Evolutionary conservation across 2,888 invertebrate genomes (phyloP), one percentile per base, ranked within the genome.

Genomic region (Ctenicera cuprea): DNA sequence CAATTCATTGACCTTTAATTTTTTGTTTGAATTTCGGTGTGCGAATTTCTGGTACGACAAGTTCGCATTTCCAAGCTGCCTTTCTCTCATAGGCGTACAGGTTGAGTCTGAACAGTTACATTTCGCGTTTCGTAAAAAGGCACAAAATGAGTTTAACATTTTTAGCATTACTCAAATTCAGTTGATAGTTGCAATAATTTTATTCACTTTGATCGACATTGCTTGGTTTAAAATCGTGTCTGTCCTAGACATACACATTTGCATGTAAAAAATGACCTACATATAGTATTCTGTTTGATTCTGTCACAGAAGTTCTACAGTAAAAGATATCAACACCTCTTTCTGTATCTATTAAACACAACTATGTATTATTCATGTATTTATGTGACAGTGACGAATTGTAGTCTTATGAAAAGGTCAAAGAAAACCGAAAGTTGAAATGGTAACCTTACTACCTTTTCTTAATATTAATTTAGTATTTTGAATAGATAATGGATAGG

Each of bases 381-480:
- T 12, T 38, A 12, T 54, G 18, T 41, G 50, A 45, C 61, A 69
- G 30, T 69, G 50, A 69, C 43, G 45, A 62, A 62, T 68, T 61
- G 16, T 66, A 66, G 38, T 22, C 52, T 54, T 54, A 41, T n/a
- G 57, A 68, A 61, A 33, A 68, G 68, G 68, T 61, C 33, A 68
- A 68, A 68, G 59, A 68, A 68, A 68, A 68, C 57, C 20, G 61
- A 68, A 68, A 59, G 61, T 59, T 59, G 18, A 38, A 30, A 37
- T 59, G 59, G 20, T 30, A 59, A 50, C 48, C 65, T 65, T 65
- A 20, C 18, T 65, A 38, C 41, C 43, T 33, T 14, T 48, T 26
- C 22, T 22, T 54, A 8, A 54, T 54, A 54, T 14, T 26, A 30
- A 54, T 43, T 43, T 43, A 14, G 9, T 26, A 26, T 26, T 26